These are phyloP conservation scores for Aphelinus certus DNA, from an alignment of 1,140 invertebrate genomes.

Conservation along the genomic window DNA sequence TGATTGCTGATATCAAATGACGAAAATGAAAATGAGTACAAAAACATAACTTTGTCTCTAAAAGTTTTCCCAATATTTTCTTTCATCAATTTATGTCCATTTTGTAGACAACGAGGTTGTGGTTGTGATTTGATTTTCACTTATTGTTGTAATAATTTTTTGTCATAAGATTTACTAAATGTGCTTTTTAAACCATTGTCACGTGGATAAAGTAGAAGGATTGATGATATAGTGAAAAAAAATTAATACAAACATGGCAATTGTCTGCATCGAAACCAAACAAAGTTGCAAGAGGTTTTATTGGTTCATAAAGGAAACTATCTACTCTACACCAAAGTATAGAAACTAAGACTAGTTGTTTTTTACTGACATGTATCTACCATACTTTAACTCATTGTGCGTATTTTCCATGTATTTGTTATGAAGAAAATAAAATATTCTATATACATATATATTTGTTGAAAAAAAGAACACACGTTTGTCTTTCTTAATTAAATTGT, in stretches of 20 bases:
- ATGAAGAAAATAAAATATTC: conserved; percentile 53
- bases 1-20: background rate
- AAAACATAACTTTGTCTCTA: background rate
- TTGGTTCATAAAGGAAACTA: conserved; percentile 21
- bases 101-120: background rate
- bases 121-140: conserved; percentile 1
- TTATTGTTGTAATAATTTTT: background rate
- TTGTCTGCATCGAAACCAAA: conserved; percentile 13
- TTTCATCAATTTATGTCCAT: background rate
- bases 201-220: background rate
- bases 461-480: conserved; percentile 6
- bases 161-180: background rate
- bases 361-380: conserved; percentile 52
- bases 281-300: conserved; percentile 35
- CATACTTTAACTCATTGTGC: conserved; percentile 46
- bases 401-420: conserved; percentile 59
- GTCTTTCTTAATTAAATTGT: background rate
- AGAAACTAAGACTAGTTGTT: conserved; percentile 52
- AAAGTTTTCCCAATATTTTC: background rate
- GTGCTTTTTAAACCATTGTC: background rate
- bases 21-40: background rate
- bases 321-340: conserved; percentile 48
- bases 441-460: conserved; percentile 54
- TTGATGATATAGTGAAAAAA: background rate
- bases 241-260: background rate